Base-by-base conservation (phyloP, 2,113 vertebrate species). In the Noctilio leporinus region DNA sequence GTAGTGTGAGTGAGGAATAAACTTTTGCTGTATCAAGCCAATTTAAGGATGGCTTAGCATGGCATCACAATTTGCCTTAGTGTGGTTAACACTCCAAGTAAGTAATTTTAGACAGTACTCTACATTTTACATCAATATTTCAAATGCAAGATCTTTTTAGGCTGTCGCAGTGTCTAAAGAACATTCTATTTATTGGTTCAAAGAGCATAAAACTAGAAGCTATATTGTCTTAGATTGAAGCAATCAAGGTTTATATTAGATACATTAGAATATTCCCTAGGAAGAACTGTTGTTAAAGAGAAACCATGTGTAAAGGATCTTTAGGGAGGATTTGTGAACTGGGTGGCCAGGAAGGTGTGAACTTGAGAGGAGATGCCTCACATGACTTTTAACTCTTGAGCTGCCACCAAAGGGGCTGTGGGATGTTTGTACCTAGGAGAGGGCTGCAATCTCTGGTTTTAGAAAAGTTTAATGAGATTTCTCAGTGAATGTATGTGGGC, bases 201-300 rank as follows among this genome's bases (percentile, higher is more conserved):
- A 43, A 95, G 65, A 77, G 35, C 53, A 85, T 78, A 89, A 78
- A 95, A 67, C 93, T 82, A 86, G 64, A 86, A n/a, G 30, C 53
- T 85, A 5, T 80, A 67, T 24, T 95, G 22, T 69, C 47, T 65
- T 70, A 80, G 33, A 72, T 33, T 38, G 49, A 83, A 86, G 33
- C 38, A 64, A 47, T 70, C 67, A 64, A 57, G 28, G 14, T 78
- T 94, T 92, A 43, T 88, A 69, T 45, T 81, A 89, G 64, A 72
- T 69, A 26, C 0, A 24, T 69, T 69, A 35, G 59, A 83, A 78
- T 83, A 59, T 9, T 47, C 65, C 30, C 11, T 87, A 86, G 82
- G 33, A 89, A 85, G 10, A 78, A 45, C 19, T 12, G 30, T 30
- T 95, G 33, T 70, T 91, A 67, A 78, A 86, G 51, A 81, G 69